Conservation (phyloP, 2,888 invertebrate genomes). For the Pantelozetes paolii region DNA sequence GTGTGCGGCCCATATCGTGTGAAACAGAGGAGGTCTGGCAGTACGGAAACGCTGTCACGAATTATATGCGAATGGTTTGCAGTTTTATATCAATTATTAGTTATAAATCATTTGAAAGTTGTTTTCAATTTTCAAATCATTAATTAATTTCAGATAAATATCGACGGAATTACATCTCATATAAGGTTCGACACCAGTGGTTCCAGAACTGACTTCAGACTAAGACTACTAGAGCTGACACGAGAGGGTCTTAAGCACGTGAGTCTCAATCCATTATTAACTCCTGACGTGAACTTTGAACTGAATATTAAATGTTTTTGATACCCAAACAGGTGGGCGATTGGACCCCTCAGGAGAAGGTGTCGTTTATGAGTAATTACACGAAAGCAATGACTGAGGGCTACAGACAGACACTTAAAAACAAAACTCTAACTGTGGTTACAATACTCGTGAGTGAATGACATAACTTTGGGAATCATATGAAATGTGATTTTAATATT, state of each 20-base stretch:
- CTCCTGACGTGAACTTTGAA: background rate
- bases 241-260: conserved; percentile 72
- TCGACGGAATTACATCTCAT: conserved; percentile 86
- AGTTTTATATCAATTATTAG: background rate
- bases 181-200: conserved; percentile 87
- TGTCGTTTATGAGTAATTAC: conserved; percentile 69
- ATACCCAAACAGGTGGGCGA: conserved; percentile 65
- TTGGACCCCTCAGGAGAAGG: conserved; percentile 75
- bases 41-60: conserved; percentile 45
- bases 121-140: background rate
- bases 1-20: conserved; percentile 46
- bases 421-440: conserved; percentile 78
- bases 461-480: background rate
- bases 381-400: conserved; percentile 58
- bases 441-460: conserved; percentile 64
- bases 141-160: conserved; percentile 64
- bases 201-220: conserved; percentile 57
- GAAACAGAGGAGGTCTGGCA: conserved; percentile 47
- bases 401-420: conserved; percentile 56
- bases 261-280: conserved; percentile 33
- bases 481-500: background rate
- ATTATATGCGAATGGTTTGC: conserved; percentile 47
- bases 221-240: conserved; percentile 55
- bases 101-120: background rate
- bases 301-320: background rate